These are phyloP conservation scores for Setipinna tenuifilis DNA, from an alignment of 2,797 vertebrate genomes.

Conservation along the genomic window DNA sequence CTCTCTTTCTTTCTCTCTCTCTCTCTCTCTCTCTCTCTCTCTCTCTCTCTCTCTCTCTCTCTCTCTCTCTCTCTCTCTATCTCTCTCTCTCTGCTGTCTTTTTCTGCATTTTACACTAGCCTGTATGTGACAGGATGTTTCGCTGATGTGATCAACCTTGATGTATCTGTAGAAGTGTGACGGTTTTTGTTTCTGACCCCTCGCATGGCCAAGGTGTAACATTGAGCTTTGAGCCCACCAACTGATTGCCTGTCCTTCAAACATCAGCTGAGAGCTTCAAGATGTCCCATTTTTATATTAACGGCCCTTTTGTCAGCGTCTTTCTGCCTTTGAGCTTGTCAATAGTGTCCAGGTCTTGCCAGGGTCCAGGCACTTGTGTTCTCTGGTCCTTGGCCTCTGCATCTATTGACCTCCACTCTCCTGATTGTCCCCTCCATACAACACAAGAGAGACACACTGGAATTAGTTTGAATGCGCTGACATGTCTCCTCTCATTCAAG, in stretches of 20 bases:
- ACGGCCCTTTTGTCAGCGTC: background rate
- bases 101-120: background rate
- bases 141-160: background rate
- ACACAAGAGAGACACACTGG: background rate
- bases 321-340: background rate
- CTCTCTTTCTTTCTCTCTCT: background rate
- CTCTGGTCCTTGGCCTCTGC: background rate
- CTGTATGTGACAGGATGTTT: background rate
- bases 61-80: background rate
- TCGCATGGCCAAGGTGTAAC: background rate
- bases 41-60: background rate
- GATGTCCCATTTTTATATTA: background rate
- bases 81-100: background rate
- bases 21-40: conserved; percentile 21
- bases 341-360: background rate
- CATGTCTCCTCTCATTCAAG: background rate
- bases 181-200: background rate
- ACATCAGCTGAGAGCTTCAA: background rate
- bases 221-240: background rate
- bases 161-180: background rate
- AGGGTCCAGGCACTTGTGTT: too few relatives aligned
- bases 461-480: background rate
- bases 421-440: background rate
- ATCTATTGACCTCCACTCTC: background rate
- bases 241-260: background rate